These are phyloP conservation scores for Neodiprion virginianus DNA, from an alignment of 1,140 invertebrate genomes.

Conservation along the genomic window DNA sequence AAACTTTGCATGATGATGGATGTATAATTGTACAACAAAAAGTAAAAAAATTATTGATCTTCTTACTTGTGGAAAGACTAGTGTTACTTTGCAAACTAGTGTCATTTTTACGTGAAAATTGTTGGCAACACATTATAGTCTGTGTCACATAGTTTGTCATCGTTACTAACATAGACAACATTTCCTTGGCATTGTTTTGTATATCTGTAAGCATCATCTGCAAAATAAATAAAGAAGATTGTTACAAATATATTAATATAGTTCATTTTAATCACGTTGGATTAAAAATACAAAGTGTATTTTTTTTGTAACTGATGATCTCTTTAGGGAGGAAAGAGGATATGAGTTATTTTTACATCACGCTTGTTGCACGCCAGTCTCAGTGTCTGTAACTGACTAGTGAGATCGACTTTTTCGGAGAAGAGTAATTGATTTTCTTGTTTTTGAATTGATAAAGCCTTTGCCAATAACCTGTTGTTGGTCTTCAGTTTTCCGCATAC, in stretches of 20 bases:
- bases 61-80: slow-evolving; percentile 32
- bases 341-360: slow-evolving; percentile 37
- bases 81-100: slow-evolving; percentile 24
- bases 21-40: too few relatives aligned
- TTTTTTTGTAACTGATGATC: not conserved
- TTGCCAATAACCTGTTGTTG: slow-evolving; percentile 50
- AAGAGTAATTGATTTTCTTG: slow-evolving; percentile 43
- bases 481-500: slow-evolving; percentile 46
- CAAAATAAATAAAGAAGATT: slow-evolving; percentile 22
- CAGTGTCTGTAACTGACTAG: slow-evolving; percentile 42
- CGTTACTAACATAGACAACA: slow-evolving; percentile 41
- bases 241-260: slow-evolving; percentile 13
- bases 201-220: slow-evolving; percentile 40
- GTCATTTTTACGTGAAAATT: slow-evolving; percentile 28
- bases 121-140: slow-evolving; percentile 44
- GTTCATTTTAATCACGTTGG: not conserved
- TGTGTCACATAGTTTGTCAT: slow-evolving; percentile 40
- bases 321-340: not conserved
- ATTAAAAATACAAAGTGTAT: not conserved
- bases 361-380: slow-evolving; percentile 36
- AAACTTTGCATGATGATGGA: too few relatives aligned
- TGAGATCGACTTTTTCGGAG: slow-evolving; percentile 42
- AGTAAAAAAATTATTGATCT: too few relatives aligned
- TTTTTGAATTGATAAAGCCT: slow-evolving; percentile 46
- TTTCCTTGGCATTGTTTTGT: slow-evolving; percentile 43